Base-by-base conservation (phyloP, 2,888 invertebrate species). In the Apoda limacodes region DNA sequence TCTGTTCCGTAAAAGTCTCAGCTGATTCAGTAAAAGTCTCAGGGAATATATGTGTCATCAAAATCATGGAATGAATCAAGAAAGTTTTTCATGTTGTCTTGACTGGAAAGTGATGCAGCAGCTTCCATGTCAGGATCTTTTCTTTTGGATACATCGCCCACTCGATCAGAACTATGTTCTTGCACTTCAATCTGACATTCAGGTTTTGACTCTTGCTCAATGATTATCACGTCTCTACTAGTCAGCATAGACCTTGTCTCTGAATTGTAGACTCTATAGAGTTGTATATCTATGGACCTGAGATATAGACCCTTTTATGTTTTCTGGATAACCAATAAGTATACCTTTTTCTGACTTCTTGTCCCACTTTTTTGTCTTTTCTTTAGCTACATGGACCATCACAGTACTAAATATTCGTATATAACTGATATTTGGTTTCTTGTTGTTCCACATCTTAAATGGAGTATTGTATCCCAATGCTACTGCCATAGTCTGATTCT, bases 261-360 rank as follows among this genome's bases (percentile, higher is more conserved):
- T 28, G 28, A 15, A 22, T 28, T 28, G 12, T 15, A 28, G 2
- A 28, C 14, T 22, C 28, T 22, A 12, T 28, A 28, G 7, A 22
- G 22, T 15, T 28, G n/a, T 9, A 26, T 12, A 9, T 19, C 7
- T 17, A 19, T 19, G 6, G 17, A 19, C 17, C 19, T 26, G 11
- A 26, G 19, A n/a, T n/a, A n/a, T n/a, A n/a, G n/a, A n/a, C n/a
- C n/a, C n/a, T n/a, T 15, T 22, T 10, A 22, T 10, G 11, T 22
- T 22, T 2, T 28, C 21, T 21, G 21, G 21, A n/a, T 21, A 21
- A 3, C 28, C 28, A 2, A 13, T 13, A 7, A 28, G 14, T 5
- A 22, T 28, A 5, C 6, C 25, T 32, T 31, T 36, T 1, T 19
- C 28, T 7, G 40, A 29, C 26, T 44, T 42, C 20, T 17, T 29